Evolutionary conservation across 2,888 invertebrate genomes (phyloP), one percentile per base, ranked within the genome.

Genomic region (Latrodectus elegans): DNA sequence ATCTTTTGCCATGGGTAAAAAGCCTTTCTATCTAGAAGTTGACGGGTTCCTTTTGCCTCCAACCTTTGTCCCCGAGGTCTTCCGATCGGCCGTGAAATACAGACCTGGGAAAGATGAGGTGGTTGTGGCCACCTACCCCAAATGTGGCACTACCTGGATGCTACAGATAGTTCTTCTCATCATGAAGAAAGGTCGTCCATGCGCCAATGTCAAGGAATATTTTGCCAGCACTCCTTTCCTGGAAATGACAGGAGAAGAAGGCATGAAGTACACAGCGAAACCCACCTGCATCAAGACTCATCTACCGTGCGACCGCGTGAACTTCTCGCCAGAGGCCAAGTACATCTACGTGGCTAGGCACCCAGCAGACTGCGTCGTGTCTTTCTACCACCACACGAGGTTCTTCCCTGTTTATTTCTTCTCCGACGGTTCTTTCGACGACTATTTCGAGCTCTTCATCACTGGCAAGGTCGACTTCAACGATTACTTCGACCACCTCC

Each of bases 291-390:
- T 90, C 60, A 90, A 90, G 80, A 91, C 90, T 0, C 92, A 92
- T 84, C 90, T 92, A 2, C 91, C 91, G 4, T 89, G 88, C 73
- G 73, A 89, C 22, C 65, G 89, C n/a, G 60, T 89, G 38, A 89
- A 88, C 11, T 83, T 85, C 22, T 85, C 83, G 38, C n/a, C 70
- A 10, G 70, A 88, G 17, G 88, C 89, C 2, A 89, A 89, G 53
- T 90, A 90, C 78, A 91, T 93, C 55, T 93, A 93, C 89, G 91
- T 93, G 38, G 91, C 92, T 11, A 91, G 93, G 73, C 93, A 93
- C 88, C 93, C 93, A 0, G 92, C 92, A 89, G 93, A 93, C 90
- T 91, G 91, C 11, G 91, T 91, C 2, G 92, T 93, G 6, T 93
- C 93, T 3, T 92, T 91, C 83, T 93, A 91, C 90, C 91, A 92